These are phyloP conservation scores for Zaprionus vittiger DNA, from an alignment of 1,140 invertebrate genomes.

Conservation along the genomic window DNA sequence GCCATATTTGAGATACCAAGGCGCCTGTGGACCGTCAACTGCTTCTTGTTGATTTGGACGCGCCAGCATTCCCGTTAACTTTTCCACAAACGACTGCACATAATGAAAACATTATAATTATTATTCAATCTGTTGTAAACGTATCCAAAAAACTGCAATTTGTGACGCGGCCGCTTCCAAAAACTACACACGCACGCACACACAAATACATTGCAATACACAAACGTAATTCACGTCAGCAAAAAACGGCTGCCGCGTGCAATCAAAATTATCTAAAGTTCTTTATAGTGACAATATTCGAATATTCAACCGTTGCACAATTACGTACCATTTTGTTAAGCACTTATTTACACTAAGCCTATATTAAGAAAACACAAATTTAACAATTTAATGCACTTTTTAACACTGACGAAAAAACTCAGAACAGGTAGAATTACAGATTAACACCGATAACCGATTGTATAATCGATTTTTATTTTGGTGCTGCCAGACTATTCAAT, in stretches of 20 bases:
- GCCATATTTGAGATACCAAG: constrained; percentile 95
- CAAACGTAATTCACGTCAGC: constrained; percentile 46
- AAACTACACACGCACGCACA: constrained; percentile 27
- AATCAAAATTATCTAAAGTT: constrained; percentile 40
- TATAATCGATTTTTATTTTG: constrained; percentile 12
- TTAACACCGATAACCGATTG: constrained; percentile 34
- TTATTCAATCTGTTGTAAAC: constrained; percentile 26
- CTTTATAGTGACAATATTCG: not conserved
- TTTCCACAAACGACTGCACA: constrained; percentile 90
- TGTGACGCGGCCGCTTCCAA: constrained; percentile 38
- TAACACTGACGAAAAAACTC: constrained; percentile 44
- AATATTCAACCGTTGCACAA: not conserved
- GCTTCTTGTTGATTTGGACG: constrained; percentile 89
- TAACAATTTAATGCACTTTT: constrained; percentile 39
- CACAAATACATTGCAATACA: constrained; percentile 14
- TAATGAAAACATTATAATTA: constrained; percentile 17
- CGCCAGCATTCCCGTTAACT: constrained; percentile 90
- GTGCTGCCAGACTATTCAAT: constrained; percentile 7
- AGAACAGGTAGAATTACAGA: constrained; percentile 46
- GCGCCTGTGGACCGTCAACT: constrained; percentile 90
- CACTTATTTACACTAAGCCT: constrained; percentile 45
- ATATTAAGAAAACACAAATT: constrained; percentile 27
- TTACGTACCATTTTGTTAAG: constrained; percentile 54
- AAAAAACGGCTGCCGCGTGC: constrained; percentile 47
- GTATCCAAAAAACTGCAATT: constrained; percentile 63